Conservation (phyloP, 2,113 vertebrate species). For the Polypterus bichir region DNA sequence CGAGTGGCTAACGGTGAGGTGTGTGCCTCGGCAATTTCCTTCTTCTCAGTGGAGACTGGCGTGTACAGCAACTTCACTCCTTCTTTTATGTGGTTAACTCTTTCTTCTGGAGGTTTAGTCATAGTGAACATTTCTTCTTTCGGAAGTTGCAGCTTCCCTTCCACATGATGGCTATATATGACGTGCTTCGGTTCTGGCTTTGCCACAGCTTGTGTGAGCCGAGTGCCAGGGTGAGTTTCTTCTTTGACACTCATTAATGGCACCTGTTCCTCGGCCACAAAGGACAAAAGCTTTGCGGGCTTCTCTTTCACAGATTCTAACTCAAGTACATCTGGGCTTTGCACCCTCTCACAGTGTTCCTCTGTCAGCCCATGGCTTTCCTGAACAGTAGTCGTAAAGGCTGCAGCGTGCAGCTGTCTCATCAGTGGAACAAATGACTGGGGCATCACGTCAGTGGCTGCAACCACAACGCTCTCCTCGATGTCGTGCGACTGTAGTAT, state of each 20-base stretch:
- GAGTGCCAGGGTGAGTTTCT: constrained; percentile 17
- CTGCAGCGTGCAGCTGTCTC: constrained; percentile 30
- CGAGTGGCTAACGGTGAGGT: constrained; percentile 29
- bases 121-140: constrained; percentile 47
- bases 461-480: constrained; percentile 32
- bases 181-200: constrained; percentile 32
- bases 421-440: constrained; percentile 23
- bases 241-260: constrained; percentile 31
- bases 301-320: constrained; percentile 28
- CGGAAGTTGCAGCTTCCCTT: constrained; percentile 28
- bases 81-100: constrained; percentile 46
- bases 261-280: constrained; percentile 38
- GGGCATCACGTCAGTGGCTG: constrained; percentile 21
- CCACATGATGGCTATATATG: constrained; percentile 31
- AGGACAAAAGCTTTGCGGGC: constrained; percentile 28
- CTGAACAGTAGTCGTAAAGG: constrained; percentile 42
- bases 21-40: constrained; percentile 40
- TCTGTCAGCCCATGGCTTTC: constrained; percentile 45
- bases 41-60: constrained; percentile 42
- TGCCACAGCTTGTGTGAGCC: constrained; percentile 16
- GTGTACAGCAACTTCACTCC: constrained; percentile 52
- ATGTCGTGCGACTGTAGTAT: constrained; percentile 39
- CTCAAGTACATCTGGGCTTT: constrained; percentile 38
- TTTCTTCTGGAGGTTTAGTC: constrained; percentile 35
- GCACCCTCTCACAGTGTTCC: constrained; percentile 43